Evolutionary conservation across 2,113 vertebrate genomes (phyloP), one percentile per base, ranked within the genome.

Genomic region (Onychostruthus taczanowskii): DNA sequence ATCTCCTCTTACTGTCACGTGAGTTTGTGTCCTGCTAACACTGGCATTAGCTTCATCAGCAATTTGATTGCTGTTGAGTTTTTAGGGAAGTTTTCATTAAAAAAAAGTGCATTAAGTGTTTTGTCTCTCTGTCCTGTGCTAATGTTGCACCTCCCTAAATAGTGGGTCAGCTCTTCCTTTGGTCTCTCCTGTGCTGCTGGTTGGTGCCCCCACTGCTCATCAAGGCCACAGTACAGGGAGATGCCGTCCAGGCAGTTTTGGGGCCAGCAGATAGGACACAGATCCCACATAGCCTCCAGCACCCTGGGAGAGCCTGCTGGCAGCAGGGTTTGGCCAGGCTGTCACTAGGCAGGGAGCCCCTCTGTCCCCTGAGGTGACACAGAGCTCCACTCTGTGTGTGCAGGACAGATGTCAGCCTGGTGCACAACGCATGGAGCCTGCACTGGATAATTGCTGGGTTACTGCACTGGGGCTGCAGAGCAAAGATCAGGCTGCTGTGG

Each of bases 1-100:
- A 81, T 55, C 64, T 88, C 23, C 31, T 83, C 43, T 78, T 1
- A 1, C 78, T 82, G 27, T 72, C 5, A 2, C 0, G 0, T 50
- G 80, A 53, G 47, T 59, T 67, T 2, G 7, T 67, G n/a, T 86
- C 37, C 61, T 81, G 46, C 56, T 78, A 81, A 58, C 7, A 4
- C 18, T 58, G 55, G 28, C 59, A 59, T 81, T 89, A 84, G 16
- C 59, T 62, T 93, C 5, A 2, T 74, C 73, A 70, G 47, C 13
- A 46, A 35, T 87, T 84, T 84, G 63, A 49, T 87, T 91, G 37
- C 9, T 74, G 70, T 62, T 53, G 46, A 87, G 27, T 21, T 92
- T 92, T 89, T 67, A 70, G 39, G 33, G 23, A 89, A 69, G 64
- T 43, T 6, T 66, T 55, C 75, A 74, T 52, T 35, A 23, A 0